Evolutionary conservation across 1,140 invertebrate species (phyloP).

Genomic region (Lepidurus apus): DNA sequence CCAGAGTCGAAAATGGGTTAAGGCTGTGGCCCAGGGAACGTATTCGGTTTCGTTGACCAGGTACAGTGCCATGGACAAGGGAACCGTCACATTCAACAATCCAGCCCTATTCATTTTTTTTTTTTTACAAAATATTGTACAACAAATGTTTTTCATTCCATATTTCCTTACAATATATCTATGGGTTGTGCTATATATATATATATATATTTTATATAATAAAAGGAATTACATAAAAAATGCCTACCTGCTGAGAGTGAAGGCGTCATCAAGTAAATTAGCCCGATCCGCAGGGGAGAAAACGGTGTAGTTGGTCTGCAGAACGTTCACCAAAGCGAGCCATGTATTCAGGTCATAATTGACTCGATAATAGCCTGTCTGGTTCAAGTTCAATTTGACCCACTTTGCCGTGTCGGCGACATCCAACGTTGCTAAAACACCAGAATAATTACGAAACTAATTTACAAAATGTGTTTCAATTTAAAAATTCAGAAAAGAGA

Average conservation of each 20-base stretch:
- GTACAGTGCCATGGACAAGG: conserved; percentile 63
- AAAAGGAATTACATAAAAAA: neutral
- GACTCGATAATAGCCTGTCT: conserved; percentile 79
- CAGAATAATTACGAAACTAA: neutral
- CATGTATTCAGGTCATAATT: conserved; percentile 75
- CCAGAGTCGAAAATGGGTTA: conserved; percentile 62
- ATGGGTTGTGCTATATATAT: too few species aligned
- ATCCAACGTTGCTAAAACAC: conserved; percentile 38
- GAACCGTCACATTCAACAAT: conserved; percentile 59
- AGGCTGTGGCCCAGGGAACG: conserved; percentile 66
- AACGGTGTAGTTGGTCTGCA: conserved; percentile 60
- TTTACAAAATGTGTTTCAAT: neutral
- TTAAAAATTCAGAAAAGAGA: neutral
- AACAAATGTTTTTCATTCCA: neutral
- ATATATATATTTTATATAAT: too few species aligned
- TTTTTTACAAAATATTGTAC: conserved; percentile 37
- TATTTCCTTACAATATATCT: too few species aligned
- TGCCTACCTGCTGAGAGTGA: conserved; percentile 61
- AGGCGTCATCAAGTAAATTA: conserved; percentile 68
- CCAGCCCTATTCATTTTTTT: conserved; percentile 54
- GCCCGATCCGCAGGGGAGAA: conserved; percentile 67
- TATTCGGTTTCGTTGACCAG: conserved; percentile 65
- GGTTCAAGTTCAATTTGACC: conserved; percentile 81
- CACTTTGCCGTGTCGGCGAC: conserved; percentile 53
- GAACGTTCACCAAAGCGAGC: conserved; percentile 61